Evolutionary conservation across 2,113 vertebrate species (phyloP).

Genomic region (Cochlearius cochlearius): DNA sequence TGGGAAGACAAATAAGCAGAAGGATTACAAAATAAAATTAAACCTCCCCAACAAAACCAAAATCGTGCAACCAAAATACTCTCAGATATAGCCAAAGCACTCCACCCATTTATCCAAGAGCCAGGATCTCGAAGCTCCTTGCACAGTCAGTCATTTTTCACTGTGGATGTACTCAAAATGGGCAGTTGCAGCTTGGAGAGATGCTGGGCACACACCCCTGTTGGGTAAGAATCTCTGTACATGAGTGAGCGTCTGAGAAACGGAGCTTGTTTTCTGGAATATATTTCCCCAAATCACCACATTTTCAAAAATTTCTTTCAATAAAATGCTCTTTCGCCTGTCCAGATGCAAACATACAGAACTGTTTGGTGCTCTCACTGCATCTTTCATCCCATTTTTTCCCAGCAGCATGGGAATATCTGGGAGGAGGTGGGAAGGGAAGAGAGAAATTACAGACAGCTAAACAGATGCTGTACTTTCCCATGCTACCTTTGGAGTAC

Average conservation of each 20-base stretch:
- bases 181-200: not conserved
- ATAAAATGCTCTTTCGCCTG: not conserved
- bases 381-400: not conserved
- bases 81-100: rapidly evolving
- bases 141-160: not conserved
- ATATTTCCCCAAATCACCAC: not conserved
- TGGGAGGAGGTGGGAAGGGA: not conserved
- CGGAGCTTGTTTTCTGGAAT: not conserved
- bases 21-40: not conserved
- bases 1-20: not conserved
- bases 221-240: not conserved
- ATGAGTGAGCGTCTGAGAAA: not conserved
- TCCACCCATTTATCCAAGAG: rapidly evolving
- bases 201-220: not conserved
- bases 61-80: not conserved
- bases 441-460: not conserved
- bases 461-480: not conserved
- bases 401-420: not conserved
- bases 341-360: not conserved
- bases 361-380: not conserved
- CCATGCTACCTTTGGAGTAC: not conserved
- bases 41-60: rapidly evolving
- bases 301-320: not conserved
- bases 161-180: not conserved
- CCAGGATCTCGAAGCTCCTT: not conserved